Conservation (phyloP, 2,113 vertebrate genomes). For the Tiliqua scincoides region DNA sequence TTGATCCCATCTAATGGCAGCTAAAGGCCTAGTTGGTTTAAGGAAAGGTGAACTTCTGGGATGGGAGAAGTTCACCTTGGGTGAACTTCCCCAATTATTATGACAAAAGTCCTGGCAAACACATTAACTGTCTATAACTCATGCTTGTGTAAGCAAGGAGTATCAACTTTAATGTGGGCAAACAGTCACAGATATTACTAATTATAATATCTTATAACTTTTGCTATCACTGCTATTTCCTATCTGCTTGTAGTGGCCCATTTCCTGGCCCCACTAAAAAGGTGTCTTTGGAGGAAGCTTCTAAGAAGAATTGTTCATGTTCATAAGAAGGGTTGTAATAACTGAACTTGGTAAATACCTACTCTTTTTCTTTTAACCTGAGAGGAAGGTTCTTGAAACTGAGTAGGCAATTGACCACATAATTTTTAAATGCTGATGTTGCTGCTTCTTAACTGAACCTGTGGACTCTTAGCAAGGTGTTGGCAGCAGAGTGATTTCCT, state of each 20-base stretch:
- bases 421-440: not conserved
- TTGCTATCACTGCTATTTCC: not conserved
- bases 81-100: not conserved
- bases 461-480: not conserved
- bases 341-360: not conserved
- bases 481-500: not conserved
- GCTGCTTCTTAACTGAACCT: not conserved
- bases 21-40: not conserved
- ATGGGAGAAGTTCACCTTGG: too few species aligned
- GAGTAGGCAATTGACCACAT: not conserved
- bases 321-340: too few species aligned
- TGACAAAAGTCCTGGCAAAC: not conserved
- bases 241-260: too few species aligned
- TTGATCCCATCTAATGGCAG: not conserved
- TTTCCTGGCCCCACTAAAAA: too few species aligned
- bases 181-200: not conserved
- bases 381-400: not conserved
- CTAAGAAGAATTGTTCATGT: not conserved
- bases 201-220: not conserved
- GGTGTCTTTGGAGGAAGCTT: not conserved
- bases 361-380: not conserved
- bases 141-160: not conserved
- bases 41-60: not conserved
- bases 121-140: not conserved
- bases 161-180: not conserved